These are phyloP conservation scores for Melanotaenia duboulayi DNA, from an alignment of 2,113 vertebrate genomes.

Conservation along the genomic window DNA sequence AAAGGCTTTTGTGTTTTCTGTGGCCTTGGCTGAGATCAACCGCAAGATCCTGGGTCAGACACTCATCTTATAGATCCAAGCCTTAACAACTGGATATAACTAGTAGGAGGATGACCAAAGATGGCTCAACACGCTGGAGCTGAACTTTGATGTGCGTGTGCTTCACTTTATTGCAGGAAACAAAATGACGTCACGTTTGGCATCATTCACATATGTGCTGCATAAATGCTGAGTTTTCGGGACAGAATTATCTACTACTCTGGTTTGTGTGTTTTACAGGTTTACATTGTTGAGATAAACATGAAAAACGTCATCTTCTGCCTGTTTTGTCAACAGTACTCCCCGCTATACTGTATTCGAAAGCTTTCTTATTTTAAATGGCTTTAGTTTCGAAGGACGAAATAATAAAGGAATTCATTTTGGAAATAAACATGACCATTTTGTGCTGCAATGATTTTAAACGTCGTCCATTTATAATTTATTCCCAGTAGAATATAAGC, in stretches of 20 bases:
- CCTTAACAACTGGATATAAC: neutral
- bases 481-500: too few relatives aligned
- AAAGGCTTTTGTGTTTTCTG: conserved; percentile 98
- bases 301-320: neutral
- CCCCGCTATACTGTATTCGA: too few relatives aligned
- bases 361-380: neutral
- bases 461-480: too few relatives aligned
- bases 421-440: too few relatives aligned
- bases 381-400: too few relatives aligned
- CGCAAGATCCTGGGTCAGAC: conserved; percentile 98
- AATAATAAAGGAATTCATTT: too few relatives aligned
- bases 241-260: neutral
- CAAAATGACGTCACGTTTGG: neutral
- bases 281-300: neutral
- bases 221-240: neutral
- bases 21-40: conserved; percentile 99
- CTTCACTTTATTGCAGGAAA: neutral
- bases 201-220: neutral
- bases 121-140: conserved; percentile 14
- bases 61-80: conserved; percentile 86
- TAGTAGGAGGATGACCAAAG: conserved; percentile 53
- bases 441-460: too few relatives aligned
- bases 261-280: neutral
- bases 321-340: neutral
- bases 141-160: conserved; percentile 18